Base-by-base conservation (phyloP, 2,113 vertebrate genomes). In the Pholis gunnellus region DNA sequence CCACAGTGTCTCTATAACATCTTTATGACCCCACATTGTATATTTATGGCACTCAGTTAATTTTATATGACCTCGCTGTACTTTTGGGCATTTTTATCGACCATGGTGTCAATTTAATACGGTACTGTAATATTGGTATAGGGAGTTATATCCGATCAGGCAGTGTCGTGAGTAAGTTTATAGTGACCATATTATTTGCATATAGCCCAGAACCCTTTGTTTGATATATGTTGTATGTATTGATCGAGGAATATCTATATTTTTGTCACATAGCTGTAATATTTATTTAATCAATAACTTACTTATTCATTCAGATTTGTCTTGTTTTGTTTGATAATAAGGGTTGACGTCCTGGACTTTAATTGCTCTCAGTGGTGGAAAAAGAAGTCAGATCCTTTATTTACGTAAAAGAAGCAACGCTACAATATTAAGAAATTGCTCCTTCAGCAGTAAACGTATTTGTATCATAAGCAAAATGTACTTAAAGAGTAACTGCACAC, bases 31-130 rank as follows among this genome's bases (percentile, higher is more conserved):
- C 9, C 17, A 2, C n/a, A 31, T n/a, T 68, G 54, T 68, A 54
- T 48, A 48, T 72, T 72, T 40, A 65, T 40, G 29, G 15, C 20
- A 44, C 10, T 70, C 42, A 68, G 79, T 68, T 8, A 40, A 52
- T 75, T 5, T 9, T 25, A 75, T 72, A 66, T 46, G 27, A 27
- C 27, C 64, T 34, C 31, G 36, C 18, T 57, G 25, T 57, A 77
- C 36, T 25, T 67, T 31, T 1, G n/a, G 22, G 13, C 72, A 36
- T 65, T 46, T 69, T 48, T 61, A 36, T 25, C 15, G 22, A 29
- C 15, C 7, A 34, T 10, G 15, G 31, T 48, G 34, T 27, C 9
- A 13, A 22, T 60, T 59, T 60, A 36, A 69, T 78, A 20, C 14
- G 0, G 7, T 52, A 6, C 13, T 54, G 9, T 63, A 50, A 63